phyloP scores from a whole-genome alignment of 2,888 invertebrate species.

The Netelia melanura region DNA sequence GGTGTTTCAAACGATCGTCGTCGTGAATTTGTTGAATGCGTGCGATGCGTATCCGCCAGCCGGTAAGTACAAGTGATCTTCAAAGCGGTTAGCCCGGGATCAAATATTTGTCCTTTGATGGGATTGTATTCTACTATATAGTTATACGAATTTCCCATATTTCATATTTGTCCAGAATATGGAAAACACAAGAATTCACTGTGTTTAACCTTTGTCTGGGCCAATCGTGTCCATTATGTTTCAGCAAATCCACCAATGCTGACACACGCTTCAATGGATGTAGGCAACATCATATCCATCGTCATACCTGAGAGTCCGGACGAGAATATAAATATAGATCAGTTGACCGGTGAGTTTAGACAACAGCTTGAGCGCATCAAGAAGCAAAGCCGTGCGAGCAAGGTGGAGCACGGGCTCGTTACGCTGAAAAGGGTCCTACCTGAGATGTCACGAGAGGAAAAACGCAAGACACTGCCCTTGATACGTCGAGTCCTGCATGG shows the following conservation, averaged over 20 bases:
- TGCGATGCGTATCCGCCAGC: conserved; percentile 29
- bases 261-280: conserved; percentile 66
- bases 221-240: background rate
- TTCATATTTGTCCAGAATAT: too few relatives aligned
- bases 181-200: too few relatives aligned
- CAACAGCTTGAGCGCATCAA: conserved; percentile 66
- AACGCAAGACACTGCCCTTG: conserved; percentile 60
- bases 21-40: conserved; percentile 18
- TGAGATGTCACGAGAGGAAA: conserved; percentile 65
- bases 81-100: too few relatives aligned
- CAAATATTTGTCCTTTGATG: too few relatives aligned
- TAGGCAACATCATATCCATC: conserved; percentile 69
- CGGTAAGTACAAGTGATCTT: conserved; percentile 29
- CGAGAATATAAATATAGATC: conserved; percentile 68
- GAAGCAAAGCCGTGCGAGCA: conserved; percentile 64
- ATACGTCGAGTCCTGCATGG: conserved; percentile 55
- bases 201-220: too few relatives aligned
- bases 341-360: conserved; percentile 66
- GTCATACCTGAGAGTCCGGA: conserved; percentile 69
- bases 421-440: conserved; percentile 65
- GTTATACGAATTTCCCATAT: too few relatives aligned
- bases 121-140: too few relatives aligned
- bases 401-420: conserved; percentile 66
- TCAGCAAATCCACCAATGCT: conserved; percentile 66
- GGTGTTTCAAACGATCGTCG: conserved; percentile 1